Conservation (phyloP, 2,888 invertebrate genomes). For the Lacanobia wlatinum region DNA sequence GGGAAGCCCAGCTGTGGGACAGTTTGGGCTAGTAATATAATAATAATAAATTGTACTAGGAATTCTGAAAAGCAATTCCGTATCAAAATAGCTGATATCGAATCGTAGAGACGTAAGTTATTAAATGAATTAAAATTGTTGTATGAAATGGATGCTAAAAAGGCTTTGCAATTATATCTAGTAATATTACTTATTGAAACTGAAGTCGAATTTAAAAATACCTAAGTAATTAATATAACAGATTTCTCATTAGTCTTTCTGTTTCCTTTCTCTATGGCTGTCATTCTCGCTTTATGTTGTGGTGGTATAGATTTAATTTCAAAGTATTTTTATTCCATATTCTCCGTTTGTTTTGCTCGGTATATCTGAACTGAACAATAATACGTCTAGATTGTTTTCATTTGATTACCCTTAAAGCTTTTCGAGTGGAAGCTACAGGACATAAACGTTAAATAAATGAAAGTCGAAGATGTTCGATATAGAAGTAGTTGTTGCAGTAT, state of each 20-base stretch:
- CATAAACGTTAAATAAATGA: conserved; percentile 22
- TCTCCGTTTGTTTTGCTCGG: conserved; percentile 10
- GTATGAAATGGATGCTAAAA: not conserved
- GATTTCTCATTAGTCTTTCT: conserved; percentile 1
- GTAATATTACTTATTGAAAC: conserved; percentile 7
- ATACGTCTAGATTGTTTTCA: conserved; percentile 46
- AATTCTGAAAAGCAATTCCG: not conserved
- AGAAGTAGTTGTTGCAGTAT: conserved; percentile 11
- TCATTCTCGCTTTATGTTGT: conserved; percentile 6
- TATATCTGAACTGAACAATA: conserved; percentile 33
- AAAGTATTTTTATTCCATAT: conserved; percentile 21
- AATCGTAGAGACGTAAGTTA: not conserved
- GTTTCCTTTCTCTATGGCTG: not conserved
- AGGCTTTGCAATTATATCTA: not conserved
- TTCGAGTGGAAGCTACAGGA: conserved; percentile 38
- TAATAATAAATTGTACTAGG: not conserved
- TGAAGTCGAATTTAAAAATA: conserved; percentile 1
- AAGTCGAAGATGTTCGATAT: conserved; percentile 15
- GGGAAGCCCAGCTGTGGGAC: no score
- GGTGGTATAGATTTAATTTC: not conserved
- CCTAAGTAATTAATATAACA: not conserved
- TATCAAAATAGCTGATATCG: not conserved
- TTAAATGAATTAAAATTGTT: not conserved
- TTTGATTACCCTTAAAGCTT: conserved; percentile 39
- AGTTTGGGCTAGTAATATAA: no score